Evolutionary conservation across 2,113 vertebrate genomes (phyloP).

Genomic region (Polyodon spathula): DNA sequence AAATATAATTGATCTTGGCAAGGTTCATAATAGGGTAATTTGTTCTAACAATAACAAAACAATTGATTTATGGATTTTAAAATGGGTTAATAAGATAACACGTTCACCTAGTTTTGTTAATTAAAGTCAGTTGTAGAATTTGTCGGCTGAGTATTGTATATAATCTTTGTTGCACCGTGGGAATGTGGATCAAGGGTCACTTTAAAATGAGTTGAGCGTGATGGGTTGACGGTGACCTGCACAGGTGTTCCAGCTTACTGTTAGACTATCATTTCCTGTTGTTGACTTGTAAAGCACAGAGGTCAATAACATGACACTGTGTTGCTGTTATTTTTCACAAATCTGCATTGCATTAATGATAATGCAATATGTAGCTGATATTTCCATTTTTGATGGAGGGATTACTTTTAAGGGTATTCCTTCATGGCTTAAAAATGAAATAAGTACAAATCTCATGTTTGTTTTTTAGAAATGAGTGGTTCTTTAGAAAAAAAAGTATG

Average conservation of each 20-base stretch:
- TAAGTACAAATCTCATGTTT: no score
- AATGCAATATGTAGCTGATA: slow-evolving; percentile 14
- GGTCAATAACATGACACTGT: slow-evolving; percentile 39
- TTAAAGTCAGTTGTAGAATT: slow-evolving; percentile 71
- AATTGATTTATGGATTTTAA: slow-evolving; percentile 57
- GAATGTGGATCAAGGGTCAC: slow-evolving; percentile 73
- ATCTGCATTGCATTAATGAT: slow-evolving; percentile 51
- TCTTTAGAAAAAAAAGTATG: no score
- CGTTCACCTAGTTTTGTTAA: slow-evolving; percentile 68
- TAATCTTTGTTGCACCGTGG: slow-evolving; percentile 55
- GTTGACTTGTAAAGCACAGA: slow-evolving; percentile 38
- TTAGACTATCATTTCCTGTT: slow-evolving; percentile 64
- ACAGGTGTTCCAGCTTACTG: slow-evolving; percentile 74
- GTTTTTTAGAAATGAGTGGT: no score
- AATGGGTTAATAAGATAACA: slow-evolving; percentile 73
- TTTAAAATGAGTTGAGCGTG: slow-evolving; percentile 81
- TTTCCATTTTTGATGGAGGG: not conserved
- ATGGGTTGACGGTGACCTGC: slow-evolving; percentile 67
- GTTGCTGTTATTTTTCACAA: slow-evolving; percentile 17
- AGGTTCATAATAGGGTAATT: slow-evolving; percentile 70
- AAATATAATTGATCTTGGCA: slow-evolving; percentile 66
- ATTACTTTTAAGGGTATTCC: not conserved
- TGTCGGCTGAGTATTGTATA: slow-evolving; percentile 46
- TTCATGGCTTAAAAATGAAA: not conserved
- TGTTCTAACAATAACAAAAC: slow-evolving; percentile 75